Evolutionary conservation across 2,113 vertebrate genomes (phyloP).

Genomic region (Embiotoca jacksoni): DNA sequence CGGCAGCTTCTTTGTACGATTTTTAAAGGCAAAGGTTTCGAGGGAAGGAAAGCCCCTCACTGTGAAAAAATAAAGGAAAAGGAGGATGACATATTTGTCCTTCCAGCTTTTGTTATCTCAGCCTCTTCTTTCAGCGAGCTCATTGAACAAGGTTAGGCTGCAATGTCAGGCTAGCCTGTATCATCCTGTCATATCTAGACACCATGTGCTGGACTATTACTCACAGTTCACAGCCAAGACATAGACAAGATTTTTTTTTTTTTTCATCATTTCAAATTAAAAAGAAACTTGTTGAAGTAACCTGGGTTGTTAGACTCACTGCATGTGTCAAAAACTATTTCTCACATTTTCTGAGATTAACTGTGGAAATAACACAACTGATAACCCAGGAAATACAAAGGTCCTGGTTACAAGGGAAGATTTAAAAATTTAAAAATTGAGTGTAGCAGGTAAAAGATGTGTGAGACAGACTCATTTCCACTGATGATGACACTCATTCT

Average conservation of each 20-base stretch:
- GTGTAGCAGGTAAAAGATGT: slow-evolving; percentile 49
- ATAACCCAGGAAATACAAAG: slow-evolving; percentile 38
- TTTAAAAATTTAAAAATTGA: slow-evolving; percentile 51
- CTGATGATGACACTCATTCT: slow-evolving; percentile 67
- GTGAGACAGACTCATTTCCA: slow-evolving; percentile 70
- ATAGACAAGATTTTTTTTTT: slow-evolving; percentile 3
- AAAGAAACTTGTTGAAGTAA: slow-evolving; percentile 34
- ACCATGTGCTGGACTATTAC: neutral
- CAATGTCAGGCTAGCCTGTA: slow-evolving; percentile 31
- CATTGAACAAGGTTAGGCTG: slow-evolving; percentile 33
- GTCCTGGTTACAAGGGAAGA: slow-evolving; percentile 20
- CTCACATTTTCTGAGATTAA: slow-evolving; percentile 11
- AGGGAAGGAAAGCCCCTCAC: slow-evolving; percentile 18
- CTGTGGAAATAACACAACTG: neutral
- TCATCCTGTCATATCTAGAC: slow-evolving; percentile 48
- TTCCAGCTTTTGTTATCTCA: slow-evolving; percentile 48
- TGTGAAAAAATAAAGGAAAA: slow-evolving; percentile 21
- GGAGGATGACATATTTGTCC: slow-evolving; percentile 47
- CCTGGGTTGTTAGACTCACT: slow-evolving; percentile 1
- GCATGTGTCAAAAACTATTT: slow-evolving; percentile 5
- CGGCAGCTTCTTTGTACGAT: slow-evolving; percentile 36
- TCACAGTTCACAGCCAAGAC: too few relatives aligned
- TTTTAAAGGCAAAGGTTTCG: slow-evolving; percentile 46
- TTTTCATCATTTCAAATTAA: slow-evolving; percentile 9
- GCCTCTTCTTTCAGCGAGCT: slow-evolving; percentile 30